These are phyloP conservation scores for Acanthopagrus latus DNA, from an alignment of 2,797 vertebrate species.

Conservation along the genomic window DNA sequence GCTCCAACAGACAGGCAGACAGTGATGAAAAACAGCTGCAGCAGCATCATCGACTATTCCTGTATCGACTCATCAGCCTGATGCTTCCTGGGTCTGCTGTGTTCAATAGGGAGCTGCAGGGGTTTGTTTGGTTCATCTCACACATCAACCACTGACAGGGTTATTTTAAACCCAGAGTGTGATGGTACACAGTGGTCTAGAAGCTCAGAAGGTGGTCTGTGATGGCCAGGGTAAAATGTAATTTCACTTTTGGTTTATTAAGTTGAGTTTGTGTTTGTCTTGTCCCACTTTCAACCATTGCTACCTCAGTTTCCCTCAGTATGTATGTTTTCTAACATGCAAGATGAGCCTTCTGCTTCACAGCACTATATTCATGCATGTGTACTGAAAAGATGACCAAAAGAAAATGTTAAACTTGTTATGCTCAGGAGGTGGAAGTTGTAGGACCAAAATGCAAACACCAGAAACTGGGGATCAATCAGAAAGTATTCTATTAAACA, in stretches of 20 bases:
- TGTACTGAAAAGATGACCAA: background rate
- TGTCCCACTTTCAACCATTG: background rate
- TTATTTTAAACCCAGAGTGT: slow-evolving; percentile 60
- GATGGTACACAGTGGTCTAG: slow-evolving; percentile 32
- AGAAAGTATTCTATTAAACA: too few species aligned
- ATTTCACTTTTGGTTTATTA: background rate
- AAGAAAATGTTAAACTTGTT: too few species aligned
- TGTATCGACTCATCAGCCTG: slow-evolving; percentile 53
- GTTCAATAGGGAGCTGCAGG: slow-evolving; percentile 62
- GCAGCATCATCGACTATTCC: slow-evolving; percentile 51
- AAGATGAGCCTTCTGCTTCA: too few species aligned
- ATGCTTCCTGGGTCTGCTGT: slow-evolving; percentile 54
- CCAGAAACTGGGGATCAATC: too few species aligned
- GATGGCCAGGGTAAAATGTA: background rate
- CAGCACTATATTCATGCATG: too few species aligned
- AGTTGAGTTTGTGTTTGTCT: background rate
- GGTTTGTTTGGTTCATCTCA: slow-evolving; percentile 58
- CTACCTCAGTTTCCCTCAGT: background rate
- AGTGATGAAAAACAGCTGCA: slow-evolving; percentile 53
- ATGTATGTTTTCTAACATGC: too few species aligned
- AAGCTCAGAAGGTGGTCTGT: slow-evolving; percentile 9
- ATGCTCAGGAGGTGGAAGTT: too few species aligned
- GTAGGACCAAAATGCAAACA: too few species aligned
- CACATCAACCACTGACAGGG: slow-evolving; percentile 48
- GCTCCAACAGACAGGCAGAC: slow-evolving; percentile 16